Conservation (phyloP, 2,888 invertebrate genomes). For the Hololepta plana region DNA sequence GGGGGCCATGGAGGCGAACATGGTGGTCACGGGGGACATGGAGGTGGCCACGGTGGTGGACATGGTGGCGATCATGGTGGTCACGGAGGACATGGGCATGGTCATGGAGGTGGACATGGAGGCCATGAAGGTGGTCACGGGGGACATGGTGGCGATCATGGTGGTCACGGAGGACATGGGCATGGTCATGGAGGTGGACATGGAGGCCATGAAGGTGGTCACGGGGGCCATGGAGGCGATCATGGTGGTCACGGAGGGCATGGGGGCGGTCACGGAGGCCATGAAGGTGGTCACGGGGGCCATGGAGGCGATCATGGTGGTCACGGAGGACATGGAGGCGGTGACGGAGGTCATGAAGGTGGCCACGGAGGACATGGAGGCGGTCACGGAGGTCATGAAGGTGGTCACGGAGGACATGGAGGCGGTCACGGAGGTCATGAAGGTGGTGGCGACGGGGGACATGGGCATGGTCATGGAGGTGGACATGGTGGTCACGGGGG, state of each 20-base stretch:
- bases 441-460: slow-evolving; percentile 5
- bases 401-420: slow-evolving; percentile 5
- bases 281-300: too few relatives aligned
- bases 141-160: slow-evolving; percentile 2
- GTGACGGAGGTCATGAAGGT: slow-evolving; percentile 4
- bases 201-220: slow-evolving; percentile 3
- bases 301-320: slow-evolving; percentile 4
- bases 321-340: slow-evolving; percentile 4
- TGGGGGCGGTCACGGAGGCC: too few relatives aligned
- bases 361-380: slow-evolving; percentile 6
- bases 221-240: slow-evolving; percentile 3
- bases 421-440: slow-evolving; percentile 7
- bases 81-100: slow-evolving; percentile 2
- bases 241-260: too few relatives aligned
- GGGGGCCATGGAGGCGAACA: slow-evolving; percentile 1
- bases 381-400: slow-evolving; percentile 6
- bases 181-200: slow-evolving; percentile 5
- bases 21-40: slow-evolving; percentile 3
- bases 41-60: slow-evolving; percentile 2
- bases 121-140: slow-evolving; percentile 2
- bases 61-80: slow-evolving; percentile 4
- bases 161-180: slow-evolving; percentile 2
- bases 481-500: slow-evolving; percentile 7
- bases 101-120: slow-evolving; percentile 3
- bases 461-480: slow-evolving; percentile 6